Conservation (phyloP, 2,888 invertebrate species). For the Apocheima hispidaria region DNA sequence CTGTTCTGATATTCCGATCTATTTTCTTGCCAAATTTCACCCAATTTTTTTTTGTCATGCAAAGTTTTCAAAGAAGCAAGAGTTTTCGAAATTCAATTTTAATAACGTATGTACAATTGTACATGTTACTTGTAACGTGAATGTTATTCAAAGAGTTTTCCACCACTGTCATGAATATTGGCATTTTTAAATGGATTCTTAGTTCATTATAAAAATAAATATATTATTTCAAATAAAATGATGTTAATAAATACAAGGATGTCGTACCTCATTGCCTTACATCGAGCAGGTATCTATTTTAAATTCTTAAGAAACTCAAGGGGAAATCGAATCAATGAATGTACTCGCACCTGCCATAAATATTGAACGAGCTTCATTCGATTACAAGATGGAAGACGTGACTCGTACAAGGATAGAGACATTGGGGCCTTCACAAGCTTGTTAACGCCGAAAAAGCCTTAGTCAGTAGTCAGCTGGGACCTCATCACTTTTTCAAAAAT, state of each 20-base stretch:
- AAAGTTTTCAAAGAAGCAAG: no score
- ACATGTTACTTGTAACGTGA: no score
- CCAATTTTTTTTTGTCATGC: no score
- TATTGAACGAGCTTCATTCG: constrained; percentile 26
- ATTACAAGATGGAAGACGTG: constrained; percentile 26
- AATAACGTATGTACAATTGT: no score
- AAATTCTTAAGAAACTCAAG: constrained; percentile 26
- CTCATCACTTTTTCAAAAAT: no score
- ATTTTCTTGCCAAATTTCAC: no score
- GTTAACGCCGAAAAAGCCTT: not conserved
- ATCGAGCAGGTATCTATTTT: constrained; percentile 8
- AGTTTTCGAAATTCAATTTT: no score
- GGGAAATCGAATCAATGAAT: constrained; percentile 29
- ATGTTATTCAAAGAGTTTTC: no score
- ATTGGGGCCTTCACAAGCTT: not conserved
- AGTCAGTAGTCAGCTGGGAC: not conserved
- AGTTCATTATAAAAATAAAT: no score
- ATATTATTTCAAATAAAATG: not conserved
- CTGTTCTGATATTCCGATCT: no score
- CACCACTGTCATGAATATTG: no score
- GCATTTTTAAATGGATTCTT: no score
- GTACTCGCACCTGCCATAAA: constrained; percentile 19
- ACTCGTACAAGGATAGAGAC: constrained; percentile 23
- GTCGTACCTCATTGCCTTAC: not conserved
- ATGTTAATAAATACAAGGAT: not conserved